Evolutionary conservation across 1,140 invertebrate species (phyloP).

Genomic region (Drepana arcuata): DNA sequence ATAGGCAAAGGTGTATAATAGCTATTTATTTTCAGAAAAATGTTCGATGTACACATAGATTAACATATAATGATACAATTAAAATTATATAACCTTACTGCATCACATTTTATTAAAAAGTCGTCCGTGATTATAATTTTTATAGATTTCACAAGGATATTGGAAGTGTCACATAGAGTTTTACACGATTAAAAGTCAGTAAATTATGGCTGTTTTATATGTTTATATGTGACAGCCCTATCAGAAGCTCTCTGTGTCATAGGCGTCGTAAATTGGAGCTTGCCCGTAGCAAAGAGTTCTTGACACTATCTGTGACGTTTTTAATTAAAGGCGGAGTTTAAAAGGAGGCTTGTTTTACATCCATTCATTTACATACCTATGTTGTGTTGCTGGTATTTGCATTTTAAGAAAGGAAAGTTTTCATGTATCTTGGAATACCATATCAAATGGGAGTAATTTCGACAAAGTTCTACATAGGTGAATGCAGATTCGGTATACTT

Average conservation of each 20-base stretch:
- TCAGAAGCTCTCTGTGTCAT: slow-evolving; percentile 9
- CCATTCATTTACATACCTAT: no score
- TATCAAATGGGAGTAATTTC: background rate
- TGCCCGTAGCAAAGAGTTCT: slow-evolving; percentile 14
- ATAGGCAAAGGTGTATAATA: no score
- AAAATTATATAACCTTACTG: background rate
- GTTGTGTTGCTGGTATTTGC: no score
- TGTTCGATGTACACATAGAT: no score
- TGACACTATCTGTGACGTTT: slow-evolving; percentile 31
- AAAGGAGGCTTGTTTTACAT: slow-evolving; percentile 3
- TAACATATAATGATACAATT: no score
- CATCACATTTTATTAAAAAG: background rate
- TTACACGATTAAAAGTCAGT: background rate
- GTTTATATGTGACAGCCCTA: slow-evolving; percentile 11
- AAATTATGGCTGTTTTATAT: background rate
- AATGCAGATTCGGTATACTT: background rate
- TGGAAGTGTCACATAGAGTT: background rate
- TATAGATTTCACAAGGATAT: background rate
- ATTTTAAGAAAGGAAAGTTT: no score
- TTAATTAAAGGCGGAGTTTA: slow-evolving; percentile 37
- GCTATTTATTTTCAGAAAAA: no score
- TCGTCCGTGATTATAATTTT: background rate
- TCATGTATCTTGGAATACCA: background rate
- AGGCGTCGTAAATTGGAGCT: slow-evolving; percentile 35
- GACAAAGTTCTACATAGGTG: background rate